Evolutionary conservation across 2,888 invertebrate genomes (phyloP), one percentile per base, ranked within the genome.

Genomic region (Bombylius discolor): DNA sequence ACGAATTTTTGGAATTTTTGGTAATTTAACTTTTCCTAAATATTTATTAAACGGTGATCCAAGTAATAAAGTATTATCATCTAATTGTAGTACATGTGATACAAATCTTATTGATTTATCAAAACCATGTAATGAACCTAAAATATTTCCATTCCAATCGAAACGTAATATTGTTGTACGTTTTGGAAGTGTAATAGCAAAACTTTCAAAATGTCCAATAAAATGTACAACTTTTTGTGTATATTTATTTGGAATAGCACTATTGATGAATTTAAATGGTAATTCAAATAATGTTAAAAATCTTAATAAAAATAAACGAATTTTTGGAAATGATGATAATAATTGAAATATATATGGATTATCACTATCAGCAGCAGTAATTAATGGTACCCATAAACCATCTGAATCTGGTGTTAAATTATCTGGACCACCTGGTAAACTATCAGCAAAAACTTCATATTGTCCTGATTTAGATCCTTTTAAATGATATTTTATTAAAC

Each of bases 401-500:
- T 83, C 85, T 23, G 79, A 78, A 59, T 85, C 82, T 31, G 81
- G 79, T n/a, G 73, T 71, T 44, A 74, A 56, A 60, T 74, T 74
- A 53, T 74, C 74, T 0, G 73, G 71, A 47, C 62, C 44, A 5
- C 74, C 91, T 67, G 91, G 90, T 59, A 92, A 74, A 46, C 89
- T 88, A 64, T 91, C 86, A 5, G 85, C 75, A 66, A 96, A 92
- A 4, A 88, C 76, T 68, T 94, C 93, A 5, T 78, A 73, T 60
- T 81, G 77, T n/a, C 93, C 94, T 63, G 83, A 81, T 64, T 89
- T 89, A 0, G 84, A 76, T 5, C 96, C 96, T 67, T 82, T 84
- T 11, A 97, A 68, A 67, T 89, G 79, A 70, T 89, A 89, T 65
- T 88, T 87, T 6, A 78, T 66, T n/a, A 96, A 73, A 60, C 88